These are phyloP conservation scores for Indri indri DNA, from an alignment of 2,113 vertebrate genomes.

Conservation along the genomic window DNA sequence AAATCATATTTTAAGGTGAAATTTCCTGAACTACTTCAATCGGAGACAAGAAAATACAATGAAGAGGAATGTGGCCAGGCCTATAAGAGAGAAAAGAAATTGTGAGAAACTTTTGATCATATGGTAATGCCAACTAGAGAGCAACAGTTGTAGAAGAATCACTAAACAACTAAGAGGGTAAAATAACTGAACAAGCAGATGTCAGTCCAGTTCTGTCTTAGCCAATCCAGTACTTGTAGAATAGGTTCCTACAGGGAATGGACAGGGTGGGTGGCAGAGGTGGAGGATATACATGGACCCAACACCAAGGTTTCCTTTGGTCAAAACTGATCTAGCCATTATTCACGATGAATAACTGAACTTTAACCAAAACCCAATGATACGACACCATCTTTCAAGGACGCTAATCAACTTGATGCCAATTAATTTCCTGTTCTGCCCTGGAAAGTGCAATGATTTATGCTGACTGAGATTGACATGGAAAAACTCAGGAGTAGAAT, in stretches of 20 bases:
- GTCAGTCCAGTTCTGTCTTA: neutral
- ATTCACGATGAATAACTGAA: no score
- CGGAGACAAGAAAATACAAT: neutral
- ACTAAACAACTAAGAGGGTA: neutral
- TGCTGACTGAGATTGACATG: no score
- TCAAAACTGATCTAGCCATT: neutral
- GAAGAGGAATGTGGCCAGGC: neutral
- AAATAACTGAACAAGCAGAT: neutral
- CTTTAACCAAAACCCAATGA: no score
- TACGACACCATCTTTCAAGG: no score
- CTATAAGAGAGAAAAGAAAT: neutral
- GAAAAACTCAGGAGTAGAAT: neutral
- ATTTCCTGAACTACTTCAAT: neutral
- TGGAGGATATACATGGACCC: neutral
- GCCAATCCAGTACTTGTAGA: neutral
- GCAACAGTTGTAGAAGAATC: neutral
- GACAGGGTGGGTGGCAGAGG: no score
- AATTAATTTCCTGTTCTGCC: no score
- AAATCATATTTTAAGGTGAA: no score
- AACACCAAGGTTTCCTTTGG: neutral
- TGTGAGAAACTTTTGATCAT: neutral
- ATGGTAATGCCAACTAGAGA: no score
- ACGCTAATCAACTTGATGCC: no score
- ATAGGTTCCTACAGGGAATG: neutral
- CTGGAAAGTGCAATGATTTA: no score